A percentile compares a stretch with the other conserved stretches of the same genome.
These are phyloP conservation scores for Pampusana beccarii DNA, from an alignment of 2,113 vertebrate species.

Conservation along the genomic window DNA sequence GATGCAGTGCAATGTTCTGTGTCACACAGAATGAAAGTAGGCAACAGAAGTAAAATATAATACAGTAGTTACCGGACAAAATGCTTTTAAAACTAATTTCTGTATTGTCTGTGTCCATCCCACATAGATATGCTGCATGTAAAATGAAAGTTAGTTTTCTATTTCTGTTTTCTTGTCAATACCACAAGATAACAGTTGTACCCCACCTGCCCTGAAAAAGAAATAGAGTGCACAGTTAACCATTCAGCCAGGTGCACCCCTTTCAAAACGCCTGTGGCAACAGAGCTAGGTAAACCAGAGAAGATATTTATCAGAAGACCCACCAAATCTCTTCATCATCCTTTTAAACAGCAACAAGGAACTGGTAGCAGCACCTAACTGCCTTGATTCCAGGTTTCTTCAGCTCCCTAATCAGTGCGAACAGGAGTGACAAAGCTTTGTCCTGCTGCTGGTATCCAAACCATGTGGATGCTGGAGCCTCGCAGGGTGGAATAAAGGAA, in stretches of 20 bases:
- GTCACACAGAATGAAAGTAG: not conserved
- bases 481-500: not conserved
- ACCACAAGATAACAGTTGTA: conserved; percentile 39
- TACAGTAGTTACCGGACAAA: not conserved
- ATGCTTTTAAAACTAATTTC: not conserved
- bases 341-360: not conserved
- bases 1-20: not conserved
- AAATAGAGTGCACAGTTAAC: not conserved
- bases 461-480: not conserved
- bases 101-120: not conserved
- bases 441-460: not conserved
- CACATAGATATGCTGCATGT: not conserved
- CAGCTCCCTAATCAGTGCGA: not conserved
- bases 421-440: not conserved
- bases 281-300: not conserved
- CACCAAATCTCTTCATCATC: not conserved
- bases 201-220: not conserved
- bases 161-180: conserved; percentile 28
- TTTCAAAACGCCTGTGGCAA: not conserved
- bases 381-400: not conserved
- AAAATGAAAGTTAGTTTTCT: conserved; percentile 29
- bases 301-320: not conserved
- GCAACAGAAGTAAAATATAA: not conserved
- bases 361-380: not conserved
- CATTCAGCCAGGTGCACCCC: not conserved